phyloP scores from a whole-genome alignment of 2,113 vertebrate species.

The Vidua macroura region DNA sequence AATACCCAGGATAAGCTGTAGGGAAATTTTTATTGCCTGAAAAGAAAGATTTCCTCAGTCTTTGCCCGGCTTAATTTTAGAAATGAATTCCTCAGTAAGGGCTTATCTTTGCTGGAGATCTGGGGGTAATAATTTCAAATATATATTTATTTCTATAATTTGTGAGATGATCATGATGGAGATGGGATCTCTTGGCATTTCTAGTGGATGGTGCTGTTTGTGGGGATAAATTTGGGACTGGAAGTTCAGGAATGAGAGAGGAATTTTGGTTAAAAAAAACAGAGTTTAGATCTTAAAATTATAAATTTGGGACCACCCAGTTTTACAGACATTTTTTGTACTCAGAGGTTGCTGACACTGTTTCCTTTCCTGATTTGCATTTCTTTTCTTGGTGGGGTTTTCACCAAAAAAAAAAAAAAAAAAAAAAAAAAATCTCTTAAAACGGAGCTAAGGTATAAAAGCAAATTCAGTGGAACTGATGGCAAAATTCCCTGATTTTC shows the following conservation, averaged over 20 bases:
- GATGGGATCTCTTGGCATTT: neutral
- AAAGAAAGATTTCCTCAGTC: neutral
- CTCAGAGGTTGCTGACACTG: neutral
- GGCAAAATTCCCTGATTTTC: neutral
- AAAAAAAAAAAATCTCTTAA: neutral
- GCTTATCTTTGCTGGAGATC: neutral
- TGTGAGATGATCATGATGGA: neutral
- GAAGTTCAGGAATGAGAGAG: neutral
- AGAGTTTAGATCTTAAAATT: neutral
- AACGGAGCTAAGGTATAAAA: neutral
- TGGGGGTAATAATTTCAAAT: neutral
- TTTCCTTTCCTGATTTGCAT: neutral
- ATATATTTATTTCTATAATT: fast-evolving
- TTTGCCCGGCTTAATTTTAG: neutral
- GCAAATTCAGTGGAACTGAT: neutral
- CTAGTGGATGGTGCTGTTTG: neutral
- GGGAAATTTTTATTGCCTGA: neutral
- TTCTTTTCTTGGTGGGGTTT: neutral
- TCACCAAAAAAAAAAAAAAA: neutral
- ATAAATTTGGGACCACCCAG: fast-evolving
- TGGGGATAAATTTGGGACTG: neutral
- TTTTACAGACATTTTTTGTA: fast-evolving
- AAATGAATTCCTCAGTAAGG: neutral
- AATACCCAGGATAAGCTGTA: neutral
- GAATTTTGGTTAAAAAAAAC: neutral